Percentiles rank a stretch among this genome's conserved stretches.
Conservation (phyloP, 2,797 vertebrate genomes). For the Acomys russatus region DNA sequence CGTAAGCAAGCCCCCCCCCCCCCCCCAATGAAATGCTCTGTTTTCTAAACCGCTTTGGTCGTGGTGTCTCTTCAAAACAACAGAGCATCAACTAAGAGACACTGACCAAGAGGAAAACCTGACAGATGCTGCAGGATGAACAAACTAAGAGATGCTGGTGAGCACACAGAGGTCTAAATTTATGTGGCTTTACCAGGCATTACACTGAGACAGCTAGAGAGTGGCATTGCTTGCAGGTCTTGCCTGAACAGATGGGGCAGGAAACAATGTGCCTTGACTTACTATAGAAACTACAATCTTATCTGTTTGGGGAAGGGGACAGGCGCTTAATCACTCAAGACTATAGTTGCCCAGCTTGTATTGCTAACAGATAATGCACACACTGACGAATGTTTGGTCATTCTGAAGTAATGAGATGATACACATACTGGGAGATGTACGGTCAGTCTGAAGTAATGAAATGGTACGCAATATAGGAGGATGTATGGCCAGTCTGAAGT, state of each 20-base stretch:
- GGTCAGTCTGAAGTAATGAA: neutral
- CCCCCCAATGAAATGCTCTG: neutral
- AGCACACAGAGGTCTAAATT: neutral
- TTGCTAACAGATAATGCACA: neutral
- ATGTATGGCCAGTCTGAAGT: neutral
- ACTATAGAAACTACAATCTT: neutral
- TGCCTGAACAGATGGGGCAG: neutral
- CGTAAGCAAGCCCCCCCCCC: neutral
- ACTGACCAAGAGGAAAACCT: neutral
- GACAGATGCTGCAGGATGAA: neutral
- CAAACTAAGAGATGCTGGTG: neutral
- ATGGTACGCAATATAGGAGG: neutral
- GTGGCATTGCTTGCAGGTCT: neutral
- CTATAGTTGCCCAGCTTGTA: neutral
- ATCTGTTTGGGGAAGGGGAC: neutral
- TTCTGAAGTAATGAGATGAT: neutral
- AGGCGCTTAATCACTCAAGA: neutral
- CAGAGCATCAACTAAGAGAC: neutral
- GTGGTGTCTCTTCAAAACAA: too few relatives aligned
- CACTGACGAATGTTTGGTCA: neutral
- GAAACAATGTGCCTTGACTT: slow-evolving; percentile 19
- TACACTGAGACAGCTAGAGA: neutral
- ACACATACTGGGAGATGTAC: neutral
- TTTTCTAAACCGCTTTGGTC: neutral
- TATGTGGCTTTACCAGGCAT: neutral